A percentile compares a stretch with the other conserved stretches of the same genome.
phyloP scores from a whole-genome alignment of 2,888 invertebrate species.

The Heteropelma amictum region DNA sequence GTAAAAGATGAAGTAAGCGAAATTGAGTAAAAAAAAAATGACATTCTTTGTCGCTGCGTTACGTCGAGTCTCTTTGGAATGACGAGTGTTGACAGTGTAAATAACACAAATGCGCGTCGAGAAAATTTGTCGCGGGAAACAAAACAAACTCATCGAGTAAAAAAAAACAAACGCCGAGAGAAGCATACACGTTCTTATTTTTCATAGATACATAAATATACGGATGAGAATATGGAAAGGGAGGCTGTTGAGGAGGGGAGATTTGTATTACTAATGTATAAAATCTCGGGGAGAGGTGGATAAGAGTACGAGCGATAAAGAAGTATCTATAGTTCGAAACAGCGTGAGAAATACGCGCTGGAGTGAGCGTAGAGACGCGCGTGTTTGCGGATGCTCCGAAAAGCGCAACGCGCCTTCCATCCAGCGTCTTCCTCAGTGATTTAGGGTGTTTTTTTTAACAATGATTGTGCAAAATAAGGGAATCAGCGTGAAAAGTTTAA shows the following conservation, averaged over 20 bases:
- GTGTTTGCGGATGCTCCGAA: conserved; percentile 35
- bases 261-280: conserved; percentile 20
- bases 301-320: conserved; percentile 31
- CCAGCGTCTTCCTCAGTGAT: not conserved
- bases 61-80: not conserved
- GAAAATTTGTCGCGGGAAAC: conserved; percentile 23
- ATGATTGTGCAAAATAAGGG: too few relatives aligned
- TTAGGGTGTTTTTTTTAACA: too few relatives aligned
- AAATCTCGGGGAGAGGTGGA: conserved; percentile 28
- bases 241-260: conserved; percentile 12
- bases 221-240: not conserved
- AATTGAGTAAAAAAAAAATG: not conserved
- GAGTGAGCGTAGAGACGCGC: conserved; percentile 23
- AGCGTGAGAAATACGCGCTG: conserved; percentile 37
- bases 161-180: not conserved
- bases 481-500: too few relatives aligned
- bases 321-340: conserved; percentile 26
- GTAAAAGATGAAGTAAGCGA: not conserved
- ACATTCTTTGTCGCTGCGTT: not conserved
- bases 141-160: not conserved
- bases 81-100: conserved; percentile 14
- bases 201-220: not conserved
- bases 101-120: conserved; percentile 8
- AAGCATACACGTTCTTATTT: not conserved
- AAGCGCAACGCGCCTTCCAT: not conserved